Evolutionary conservation across 2,888 invertebrate species (phyloP), one percentile per base, ranked within the genome.

Genomic region (Drosophila sordidapex): DNA sequence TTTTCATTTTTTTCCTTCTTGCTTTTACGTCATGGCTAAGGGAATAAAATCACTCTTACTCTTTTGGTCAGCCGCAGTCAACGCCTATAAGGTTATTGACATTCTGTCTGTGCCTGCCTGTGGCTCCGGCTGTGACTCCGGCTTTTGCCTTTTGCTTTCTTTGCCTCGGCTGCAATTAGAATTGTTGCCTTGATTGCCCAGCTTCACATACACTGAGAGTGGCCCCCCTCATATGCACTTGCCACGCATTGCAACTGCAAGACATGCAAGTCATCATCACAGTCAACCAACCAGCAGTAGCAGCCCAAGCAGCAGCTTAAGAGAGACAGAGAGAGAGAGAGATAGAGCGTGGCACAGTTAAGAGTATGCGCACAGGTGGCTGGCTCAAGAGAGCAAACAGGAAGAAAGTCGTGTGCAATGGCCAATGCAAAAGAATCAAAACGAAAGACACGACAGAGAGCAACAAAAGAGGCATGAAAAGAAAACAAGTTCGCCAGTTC

Each of bases 401-500:
- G 83, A 87, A 88, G 89, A 88, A 89, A 89, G 88, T 89, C 84
- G 88, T 89, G 83, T 80, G 79, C 73, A 81, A 71, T 71, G 76
- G 78, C 79, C 75, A 78, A 78, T 68, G 76, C 82, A 69, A 72
- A 70, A 82, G 76, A 76, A 81, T 70, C 71, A 79, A 68, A 66
- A 62, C 73, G 65, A 75, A 76, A 76, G 68, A 72, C 65, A 61
- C 52, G 69, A 38, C 69, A 51, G 68, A 33, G 53, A 61, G 54
- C 64, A 67, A 57, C 56, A 69, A 81, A 78, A 72, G 78, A 77
- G 83, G 71, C 78, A 80, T 82, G 70, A 81, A 85, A 84, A 82
- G 82, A 84, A 90, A 91, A 91, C 91, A 92, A 92, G 91, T 92
- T 92, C 89, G 91, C 86, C 86, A 92, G 92, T 92, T 93, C 92